Conservation (phyloP, 2,113 vertebrate genomes). For the Nothocercus nigrocapillus region DNA sequence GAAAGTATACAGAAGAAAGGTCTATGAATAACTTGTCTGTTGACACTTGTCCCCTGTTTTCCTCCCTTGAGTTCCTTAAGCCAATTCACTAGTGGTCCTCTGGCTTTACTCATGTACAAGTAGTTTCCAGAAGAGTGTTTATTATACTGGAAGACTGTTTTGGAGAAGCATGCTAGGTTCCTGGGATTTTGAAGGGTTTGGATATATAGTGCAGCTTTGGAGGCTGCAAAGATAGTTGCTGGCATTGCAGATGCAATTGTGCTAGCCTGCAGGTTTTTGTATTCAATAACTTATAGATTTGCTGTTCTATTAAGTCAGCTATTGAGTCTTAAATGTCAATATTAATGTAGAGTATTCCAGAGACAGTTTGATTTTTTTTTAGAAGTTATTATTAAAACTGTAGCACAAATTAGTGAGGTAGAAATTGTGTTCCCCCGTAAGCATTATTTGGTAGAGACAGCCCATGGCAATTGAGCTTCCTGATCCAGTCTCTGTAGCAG, state of each 20-base stretch:
- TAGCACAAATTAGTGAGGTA: neutral
- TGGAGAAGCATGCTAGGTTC: neutral
- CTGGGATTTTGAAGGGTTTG: neutral
- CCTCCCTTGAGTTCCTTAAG: neutral
- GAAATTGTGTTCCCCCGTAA: neutral
- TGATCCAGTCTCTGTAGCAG: neutral
- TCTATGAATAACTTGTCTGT: neutral
- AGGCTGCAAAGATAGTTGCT: neutral
- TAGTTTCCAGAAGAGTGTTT: neutral
- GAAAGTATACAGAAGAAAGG: neutral
- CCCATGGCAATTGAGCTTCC: neutral
- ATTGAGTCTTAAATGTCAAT: neutral
- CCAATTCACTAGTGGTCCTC: neutral
- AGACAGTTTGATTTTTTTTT: neutral
- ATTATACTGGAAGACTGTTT: neutral
- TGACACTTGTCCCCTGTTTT: neutral
- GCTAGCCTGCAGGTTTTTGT: neutral
- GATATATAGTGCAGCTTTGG: neutral
- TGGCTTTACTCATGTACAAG: neutral
- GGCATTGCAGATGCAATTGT: neutral
- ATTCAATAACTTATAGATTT: neutral
- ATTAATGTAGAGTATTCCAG: neutral
- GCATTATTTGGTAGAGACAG: neutral
- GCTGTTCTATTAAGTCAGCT: neutral
- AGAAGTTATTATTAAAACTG: neutral